Conservation (phyloP, 2,113 vertebrate species). For the Verasper variegatus region DNA sequence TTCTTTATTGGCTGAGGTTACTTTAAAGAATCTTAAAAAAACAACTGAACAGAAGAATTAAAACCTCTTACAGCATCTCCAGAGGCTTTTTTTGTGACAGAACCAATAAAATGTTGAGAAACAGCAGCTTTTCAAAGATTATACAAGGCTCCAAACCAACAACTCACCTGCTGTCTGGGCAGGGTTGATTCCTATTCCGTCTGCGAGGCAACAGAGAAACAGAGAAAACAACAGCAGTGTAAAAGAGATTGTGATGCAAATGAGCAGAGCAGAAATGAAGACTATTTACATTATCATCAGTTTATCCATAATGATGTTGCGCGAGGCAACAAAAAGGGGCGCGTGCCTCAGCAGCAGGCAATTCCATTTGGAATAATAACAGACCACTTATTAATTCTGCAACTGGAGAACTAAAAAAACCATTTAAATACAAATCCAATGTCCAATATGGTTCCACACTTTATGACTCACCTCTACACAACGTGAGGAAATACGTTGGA, state of each 20-base stretch:
- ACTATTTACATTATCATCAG: constrained; percentile 4
- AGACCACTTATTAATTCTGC: constrained; percentile 7
- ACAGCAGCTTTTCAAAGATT: no score
- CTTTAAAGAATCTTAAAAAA: constrained; percentile 4
- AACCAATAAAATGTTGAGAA: neutral
- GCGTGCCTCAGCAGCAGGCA: constrained; percentile 7
- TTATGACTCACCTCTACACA: neutral
- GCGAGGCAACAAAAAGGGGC: constrained; percentile 7
- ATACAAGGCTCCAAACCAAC: constrained; percentile 1
- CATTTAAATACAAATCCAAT: neutral
- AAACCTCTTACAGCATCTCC: neutral
- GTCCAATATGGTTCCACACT: neutral
- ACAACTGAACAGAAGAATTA: neutral
- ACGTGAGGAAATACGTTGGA: neutral
- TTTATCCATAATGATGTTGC: constrained; percentile 22
- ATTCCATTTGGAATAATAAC: constrained; percentile 31
- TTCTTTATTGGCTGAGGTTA: neutral
- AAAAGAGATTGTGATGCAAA: constrained; percentile 30
- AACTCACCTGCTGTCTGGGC: constrained; percentile 83
- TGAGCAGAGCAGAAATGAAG: constrained; percentile 1
- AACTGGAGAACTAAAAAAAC: neutral
- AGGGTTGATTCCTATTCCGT: constrained; percentile 86
- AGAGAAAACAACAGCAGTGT: constrained; percentile 12
- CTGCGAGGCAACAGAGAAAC: constrained; percentile 57
- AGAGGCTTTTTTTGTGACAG: neutral